Base-by-base conservation (phyloP, 2,888 invertebrate species). In the Frankliniella intonsa region DNA sequence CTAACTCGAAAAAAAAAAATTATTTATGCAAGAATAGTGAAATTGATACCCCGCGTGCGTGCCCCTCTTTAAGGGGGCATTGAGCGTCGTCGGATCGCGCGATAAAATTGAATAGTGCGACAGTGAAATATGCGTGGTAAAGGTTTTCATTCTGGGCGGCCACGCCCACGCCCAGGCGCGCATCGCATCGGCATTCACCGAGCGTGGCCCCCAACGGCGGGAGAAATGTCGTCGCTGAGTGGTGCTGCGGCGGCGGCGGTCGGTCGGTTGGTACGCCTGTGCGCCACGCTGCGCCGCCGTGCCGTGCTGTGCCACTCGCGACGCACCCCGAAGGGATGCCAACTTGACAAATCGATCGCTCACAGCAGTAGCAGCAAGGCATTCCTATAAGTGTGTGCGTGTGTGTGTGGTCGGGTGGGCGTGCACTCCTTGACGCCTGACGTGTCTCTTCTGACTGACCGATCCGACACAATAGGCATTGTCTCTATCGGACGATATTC, bases 181-280 rank as follows among this genome's bases (percentile, higher is more conserved):
- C 69, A 69, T 69, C 22, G 22, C 69, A 76, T 76, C 25, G 69
- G 69, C 69, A 76, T 76, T 76, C 69, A 76, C 11, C n/a, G 69
- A 76, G 69, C 69, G 69, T 22, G 69, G 25, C 69, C 69, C 69
- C 22, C 62, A 76, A 76, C 25, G 69, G 69, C 69, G 69, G 69
- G 69, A 9, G 69, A 76, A 76, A 25, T 76, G 69, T 25, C 69
- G 69, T 38, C 38, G 38, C 38, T 25, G 69, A 76, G 69, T 76
- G 69, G 69, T 22, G 69, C 69, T n/a, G n/a, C n/a, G n/a, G 22
- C 22, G 55, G 22, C 69, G 69, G 69, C 65, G 2, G 69, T 11
- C 69, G 22, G 69, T 22, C 25, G 25, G 55, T 38, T 38, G 38
- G 38, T 38, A 38, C 38, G 38, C 38, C 38, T 38, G 38, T 38